Conservation (phyloP, 2,797 vertebrate species). For the Etheostoma nigrum region DNA sequence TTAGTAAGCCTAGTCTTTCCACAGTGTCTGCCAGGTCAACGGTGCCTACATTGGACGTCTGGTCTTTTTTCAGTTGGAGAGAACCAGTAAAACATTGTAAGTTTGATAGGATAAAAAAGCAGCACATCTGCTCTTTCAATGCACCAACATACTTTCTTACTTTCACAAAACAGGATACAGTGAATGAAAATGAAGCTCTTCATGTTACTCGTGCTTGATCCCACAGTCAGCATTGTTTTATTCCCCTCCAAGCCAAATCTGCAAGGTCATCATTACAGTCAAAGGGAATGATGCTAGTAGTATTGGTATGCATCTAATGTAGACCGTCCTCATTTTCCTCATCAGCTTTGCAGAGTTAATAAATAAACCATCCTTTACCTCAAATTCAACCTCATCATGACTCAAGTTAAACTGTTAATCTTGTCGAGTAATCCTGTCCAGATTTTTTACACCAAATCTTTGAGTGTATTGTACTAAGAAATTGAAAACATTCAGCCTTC, state of each 20-base stretch:
- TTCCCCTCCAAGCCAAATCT: conserved; percentile 42
- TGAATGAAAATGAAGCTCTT: background rate
- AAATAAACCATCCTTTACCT: background rate
- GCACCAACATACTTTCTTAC: background rate
- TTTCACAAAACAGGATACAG: conserved; percentile 14
- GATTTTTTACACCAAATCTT: background rate
- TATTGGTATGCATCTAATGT: conserved; percentile 49
- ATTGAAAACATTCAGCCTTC: conserved; percentile 34
- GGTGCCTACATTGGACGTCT: conserved; percentile 49
- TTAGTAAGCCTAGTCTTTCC: conserved; percentile 76
- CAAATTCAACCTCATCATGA: conserved; percentile 1
- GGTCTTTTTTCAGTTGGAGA: conserved; percentile 35
- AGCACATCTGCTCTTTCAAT: conserved; percentile 20
- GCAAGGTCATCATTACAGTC: conserved; percentile 52
- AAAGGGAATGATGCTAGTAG: conserved; percentile 36
- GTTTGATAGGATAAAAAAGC: conserved; percentile 72
- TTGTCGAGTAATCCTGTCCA: background rate
- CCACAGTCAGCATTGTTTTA: conserved; percentile 35
- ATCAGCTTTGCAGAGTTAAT: background rate
- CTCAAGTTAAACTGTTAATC: background rate
- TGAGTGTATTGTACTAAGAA: conserved; percentile 10
- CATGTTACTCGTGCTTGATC: conserved; percentile 13
- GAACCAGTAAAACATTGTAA: conserved; percentile 59
- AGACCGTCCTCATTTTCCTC: conserved; percentile 5
- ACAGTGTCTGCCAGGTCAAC: conserved; percentile 67